Evolutionary conservation across 2,797 vertebrate genomes (phyloP), one percentile per base, ranked within the genome.

Genomic region (Gastrophryne carolinensis): DNA sequence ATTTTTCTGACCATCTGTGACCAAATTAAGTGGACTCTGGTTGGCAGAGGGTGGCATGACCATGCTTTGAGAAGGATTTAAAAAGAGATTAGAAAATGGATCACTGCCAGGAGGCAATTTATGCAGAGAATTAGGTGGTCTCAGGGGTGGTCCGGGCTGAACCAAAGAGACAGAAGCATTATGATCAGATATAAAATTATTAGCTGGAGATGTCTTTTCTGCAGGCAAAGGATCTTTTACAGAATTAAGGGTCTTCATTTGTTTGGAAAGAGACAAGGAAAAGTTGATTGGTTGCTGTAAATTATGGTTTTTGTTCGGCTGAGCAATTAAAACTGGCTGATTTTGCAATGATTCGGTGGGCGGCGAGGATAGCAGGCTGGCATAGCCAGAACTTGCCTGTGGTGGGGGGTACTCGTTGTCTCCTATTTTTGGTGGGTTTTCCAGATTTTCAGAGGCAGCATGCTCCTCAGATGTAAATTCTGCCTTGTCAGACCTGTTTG

Each of bases 341-440:
- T 93, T 88, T 13, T 87, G 94, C 71, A 95, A 83, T 29, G 93
- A 87, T 52, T 96, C 94, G 0, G 90, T 85, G 41, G 92, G 88
- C 2, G 90, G 91, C 0, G 92, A 91, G 65, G 95, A 83, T 26
- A 98, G 85, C 58, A 98, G 90, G 82, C 94, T 96, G 2, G 96
- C 96, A 61, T 95, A 97, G 83, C 94, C 93, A 52, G 93, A 90
- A 89, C 90, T 91, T 83, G 91, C 91, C 91, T 96, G 96, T 32
- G 89, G 84, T 35, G 88, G 89, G 9, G 86, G 80, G 1, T 87
- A 82, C 63, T 90, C 93, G 9, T 89, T 90, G 47, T 94, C 93
- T 76, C 93, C 93, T 85, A 93, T 87, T 86, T 95, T 93, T 62
- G 97, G 98, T 72, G 97, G 98, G 82, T 98, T 99, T 83, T 99